Conservation (phyloP, 2,888 invertebrate species). For the Aspidiotus rigidus region DNA sequence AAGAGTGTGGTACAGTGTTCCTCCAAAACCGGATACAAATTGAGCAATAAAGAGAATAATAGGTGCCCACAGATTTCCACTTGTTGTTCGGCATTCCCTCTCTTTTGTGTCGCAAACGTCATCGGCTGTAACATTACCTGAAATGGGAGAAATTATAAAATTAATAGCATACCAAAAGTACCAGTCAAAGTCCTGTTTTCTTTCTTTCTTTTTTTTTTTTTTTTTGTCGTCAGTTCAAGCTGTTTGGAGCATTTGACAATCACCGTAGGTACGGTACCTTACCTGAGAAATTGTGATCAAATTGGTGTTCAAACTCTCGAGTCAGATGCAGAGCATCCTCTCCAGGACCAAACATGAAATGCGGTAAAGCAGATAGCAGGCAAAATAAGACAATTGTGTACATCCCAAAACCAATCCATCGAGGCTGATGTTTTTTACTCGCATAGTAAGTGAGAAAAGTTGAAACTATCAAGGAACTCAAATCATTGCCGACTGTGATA, state of each 20-base stretch:
- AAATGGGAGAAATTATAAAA: not conserved
- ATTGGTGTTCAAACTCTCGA: slow-evolving; percentile 48
- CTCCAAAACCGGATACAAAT: slow-evolving; percentile 61
- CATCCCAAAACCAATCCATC: slow-evolving; percentile 59
- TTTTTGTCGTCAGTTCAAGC: not conserved
- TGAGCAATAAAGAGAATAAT: slow-evolving; percentile 57
- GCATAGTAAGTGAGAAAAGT: slow-evolving; percentile 60
- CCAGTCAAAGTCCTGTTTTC: not conserved
- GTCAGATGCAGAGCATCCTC: slow-evolving; percentile 56
- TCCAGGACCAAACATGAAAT: slow-evolving; percentile 59
- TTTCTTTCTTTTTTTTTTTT: not conserved
- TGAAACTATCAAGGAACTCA: slow-evolving; percentile 59
- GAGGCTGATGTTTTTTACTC: slow-evolving; percentile 59
- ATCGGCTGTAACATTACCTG: not conserved
- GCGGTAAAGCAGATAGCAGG: slow-evolving; percentile 56
- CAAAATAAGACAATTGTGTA: slow-evolving; percentile 56
- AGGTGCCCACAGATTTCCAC: slow-evolving; percentile 45
- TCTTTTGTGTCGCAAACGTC: slow-evolving; percentile 46
- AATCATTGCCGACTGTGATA: slow-evolving; percentile 64
- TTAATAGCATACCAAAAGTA: not conserved
- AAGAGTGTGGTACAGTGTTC: slow-evolving; percentile 58
- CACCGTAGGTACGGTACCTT: not conserved
- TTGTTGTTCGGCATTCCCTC: slow-evolving; percentile 38
- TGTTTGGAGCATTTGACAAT: not conserved
- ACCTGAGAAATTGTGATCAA: not conserved